A percentile compares a stretch with the other conserved stretches of the same genome.
Conservation (phyloP, 2,797 vertebrate species). For the Protonibea diacanthus region DNA sequence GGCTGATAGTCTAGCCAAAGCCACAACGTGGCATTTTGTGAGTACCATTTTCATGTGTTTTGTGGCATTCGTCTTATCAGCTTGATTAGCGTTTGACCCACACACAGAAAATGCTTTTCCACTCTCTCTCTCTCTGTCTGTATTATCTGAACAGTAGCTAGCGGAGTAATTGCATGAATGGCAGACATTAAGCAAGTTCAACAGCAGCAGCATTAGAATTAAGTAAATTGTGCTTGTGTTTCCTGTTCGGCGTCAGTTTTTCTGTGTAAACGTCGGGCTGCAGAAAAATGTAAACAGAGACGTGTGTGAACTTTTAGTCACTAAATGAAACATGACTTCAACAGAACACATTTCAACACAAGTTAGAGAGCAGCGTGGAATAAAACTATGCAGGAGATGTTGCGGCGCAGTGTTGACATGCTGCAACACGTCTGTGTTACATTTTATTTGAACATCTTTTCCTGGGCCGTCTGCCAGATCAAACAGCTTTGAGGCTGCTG, state of each 20-base stretch:
- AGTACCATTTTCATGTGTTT: neutral
- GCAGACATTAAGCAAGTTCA: constrained; percentile 14
- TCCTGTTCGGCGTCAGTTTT: neutral
- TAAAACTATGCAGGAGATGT: neutral
- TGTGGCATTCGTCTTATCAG: constrained; percentile 1
- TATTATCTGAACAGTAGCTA: neutral
- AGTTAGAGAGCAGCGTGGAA: neutral
- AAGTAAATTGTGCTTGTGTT: no score
- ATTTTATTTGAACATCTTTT: neutral
- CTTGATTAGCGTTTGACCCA: neutral
- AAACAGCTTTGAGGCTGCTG: neutral
- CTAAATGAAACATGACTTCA: neutral
- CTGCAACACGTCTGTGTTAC: neutral
- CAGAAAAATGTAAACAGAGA: neutral
- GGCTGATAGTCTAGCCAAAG: neutral
- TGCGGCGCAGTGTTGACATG: accelerated
- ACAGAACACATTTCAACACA: neutral
- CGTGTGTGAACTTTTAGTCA: no score
- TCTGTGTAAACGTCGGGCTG: neutral
- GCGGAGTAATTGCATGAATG: neutral
- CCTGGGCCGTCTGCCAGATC: constrained; percentile 9
- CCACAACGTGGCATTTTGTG: neutral
- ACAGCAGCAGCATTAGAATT: neutral
- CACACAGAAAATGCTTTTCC: neutral
- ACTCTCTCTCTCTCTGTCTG: neutral